A percentile compares a stretch with the other conserved stretches of the same genome.
Evolutionary conservation across 2,888 invertebrate species (phyloP).

Genomic region (Flexamia atlantica): DNA sequence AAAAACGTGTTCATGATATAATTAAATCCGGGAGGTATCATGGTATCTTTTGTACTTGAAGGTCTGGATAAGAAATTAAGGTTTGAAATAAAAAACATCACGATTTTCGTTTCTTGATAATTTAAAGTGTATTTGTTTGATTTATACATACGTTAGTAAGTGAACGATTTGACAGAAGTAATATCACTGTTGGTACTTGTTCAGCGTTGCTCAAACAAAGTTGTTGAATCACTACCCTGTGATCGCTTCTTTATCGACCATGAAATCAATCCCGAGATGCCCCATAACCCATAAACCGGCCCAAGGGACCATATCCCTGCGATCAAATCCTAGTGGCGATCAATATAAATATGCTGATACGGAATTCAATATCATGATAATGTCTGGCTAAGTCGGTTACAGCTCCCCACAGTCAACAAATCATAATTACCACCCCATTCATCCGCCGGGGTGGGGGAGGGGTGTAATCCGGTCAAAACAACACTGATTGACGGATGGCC

Average conservation of each 20-base stretch:
- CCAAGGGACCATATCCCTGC: not conserved
- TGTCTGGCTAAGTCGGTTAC: constrained; percentile 16
- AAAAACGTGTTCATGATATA: no score
- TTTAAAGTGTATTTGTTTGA: no score
- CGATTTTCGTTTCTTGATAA: no score
- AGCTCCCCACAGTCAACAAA: constrained; percentile 35
- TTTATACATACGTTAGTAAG: no score
- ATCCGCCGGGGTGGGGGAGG: constrained; percentile 1
- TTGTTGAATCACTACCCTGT: no score
- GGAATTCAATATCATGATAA: constrained; percentile 42
- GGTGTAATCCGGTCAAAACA: constrained; percentile 34
- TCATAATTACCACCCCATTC: constrained; percentile 48
- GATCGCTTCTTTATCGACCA: not conserved
- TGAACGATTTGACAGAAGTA: no score
- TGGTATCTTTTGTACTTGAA: no score
- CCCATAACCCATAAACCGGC: not conserved
- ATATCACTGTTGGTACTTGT: no score
- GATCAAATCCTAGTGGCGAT: constrained; percentile 4
- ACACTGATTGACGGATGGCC: constrained; percentile 33
- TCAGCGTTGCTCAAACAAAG: no score
- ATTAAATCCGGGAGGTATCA: no score
- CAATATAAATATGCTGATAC: constrained; percentile 24
- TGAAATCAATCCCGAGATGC: not conserved
- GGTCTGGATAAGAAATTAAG: no score
- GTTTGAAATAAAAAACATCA: no score